Base-by-base conservation (phyloP, 1,140 invertebrate genomes). In the Listronotus bonariensis region DNA sequence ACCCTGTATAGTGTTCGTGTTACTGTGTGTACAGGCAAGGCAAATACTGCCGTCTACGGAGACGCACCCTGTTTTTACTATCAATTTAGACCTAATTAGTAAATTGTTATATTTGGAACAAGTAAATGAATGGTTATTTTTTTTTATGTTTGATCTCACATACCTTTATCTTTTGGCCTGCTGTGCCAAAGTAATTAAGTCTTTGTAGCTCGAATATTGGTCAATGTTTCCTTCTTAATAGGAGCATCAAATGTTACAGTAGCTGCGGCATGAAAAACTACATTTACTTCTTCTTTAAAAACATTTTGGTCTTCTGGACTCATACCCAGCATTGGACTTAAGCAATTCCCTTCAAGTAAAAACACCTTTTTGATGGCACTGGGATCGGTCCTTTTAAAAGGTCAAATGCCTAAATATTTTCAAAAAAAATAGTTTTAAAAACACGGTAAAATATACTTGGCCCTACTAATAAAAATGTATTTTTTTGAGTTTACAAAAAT, bases 201-300 rank as follows among this genome's bases (percentile, higher is more conserved):
- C 84, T 62, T 82, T 0, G 88, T 86, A 3, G 86, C 87, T 55
- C 83, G 78, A 15, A 91, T 86, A 70, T 92, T 92, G 53, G 87
- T 87, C 1, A 82, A 77, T 1, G 89, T 78, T 0, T 89, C 88
- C 0, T 83, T 77, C 63, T 84, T 82, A 5, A 91, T 74, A 34
- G 87, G 84, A 70, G 89, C 88, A 72, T 90, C 87, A 57, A 89
- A 89, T 68, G 84, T 82, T 0, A 89, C 85, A 0, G 87, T 88
- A 0, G 88, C 88, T 0, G 88, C 88, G 0, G 83, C 84, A 64
- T 90, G 88, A 74, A 89, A 70, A 34, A 77, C 64, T 38, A 58
- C 65, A 31, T 71, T 51, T 6, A 87, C 86, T 76, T 88, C 84
- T 34, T 84, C 80, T 14, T 82, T 81, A 3, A 89, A 74, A 32